Base-by-base conservation (phyloP, 2,113 vertebrate species). In the Illadopsis cleaveri region DNA sequence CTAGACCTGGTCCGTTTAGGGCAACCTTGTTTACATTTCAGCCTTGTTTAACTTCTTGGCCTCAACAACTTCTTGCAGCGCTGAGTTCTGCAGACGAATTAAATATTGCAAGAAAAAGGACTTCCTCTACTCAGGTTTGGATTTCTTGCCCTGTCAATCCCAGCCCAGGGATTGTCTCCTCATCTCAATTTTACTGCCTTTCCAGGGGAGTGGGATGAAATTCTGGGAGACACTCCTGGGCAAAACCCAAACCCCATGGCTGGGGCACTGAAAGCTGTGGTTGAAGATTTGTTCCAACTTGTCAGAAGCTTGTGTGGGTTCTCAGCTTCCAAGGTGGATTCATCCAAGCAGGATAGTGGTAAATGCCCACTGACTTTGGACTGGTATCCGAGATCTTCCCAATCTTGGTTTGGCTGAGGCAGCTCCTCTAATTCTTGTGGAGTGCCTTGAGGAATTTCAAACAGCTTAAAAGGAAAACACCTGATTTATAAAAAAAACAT, bases 101-200 rank as follows among this genome's bases (percentile, higher is more conserved):
- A 89, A 91, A 84, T 51, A 35, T 2, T n/a, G 42, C 0, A 2
- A 94, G 66, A 38, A 83, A 69, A 86, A 87, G 40, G 11, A 37
- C 25, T 92, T 90, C 89, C 66, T 54, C 51, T 33, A 3, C 38
- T n/a, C 76, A 61, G 62, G 27, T 73, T 16, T 53, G 38, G 21
- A 30, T 45, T 66, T 93, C 76, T 80, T 93, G 68, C 79, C 42
- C 48, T 37, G 54, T 73, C 86, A 73, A 24, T 54, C 68, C 62
- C 62, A 21, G 58, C 2, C 2, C 0, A 1, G 25, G 62, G 42
- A 20, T 2, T 10, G 21, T 50, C 64, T 42, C 78, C 3, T 2
- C 27, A 25, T 30, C 91, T 53, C 0, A 0, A 6, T 77, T 62
- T 68, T 40, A 10, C 25, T 40, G 31, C 15, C 14, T 45, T 78